These are phyloP conservation scores for Meles meles DNA, from an alignment of 2,113 vertebrate genomes.

Conservation along the genomic window DNA sequence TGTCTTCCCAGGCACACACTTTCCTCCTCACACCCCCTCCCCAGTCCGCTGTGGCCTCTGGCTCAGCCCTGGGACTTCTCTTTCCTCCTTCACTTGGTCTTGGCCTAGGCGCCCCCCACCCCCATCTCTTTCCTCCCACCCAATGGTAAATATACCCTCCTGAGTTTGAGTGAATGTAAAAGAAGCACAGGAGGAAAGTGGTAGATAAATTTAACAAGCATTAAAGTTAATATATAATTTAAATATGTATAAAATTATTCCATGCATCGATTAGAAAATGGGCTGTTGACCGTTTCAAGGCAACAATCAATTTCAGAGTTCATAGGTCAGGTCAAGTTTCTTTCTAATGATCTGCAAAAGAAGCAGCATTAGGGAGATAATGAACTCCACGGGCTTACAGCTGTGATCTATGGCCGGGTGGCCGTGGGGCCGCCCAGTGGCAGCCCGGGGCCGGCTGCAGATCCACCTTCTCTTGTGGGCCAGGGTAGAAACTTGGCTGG, in stretches of 20 bases:
- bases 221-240: constrained; percentile 91
- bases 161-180: constrained; percentile 75
- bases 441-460: constrained; percentile 71
- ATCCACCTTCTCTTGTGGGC: constrained; percentile 68
- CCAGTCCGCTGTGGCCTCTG: not conserved
- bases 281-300: constrained; percentile 88
- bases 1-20: not conserved
- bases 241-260: constrained; percentile 90
- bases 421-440: constrained; percentile 66
- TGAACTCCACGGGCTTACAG: constrained; percentile 83
- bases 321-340: constrained; percentile 91
- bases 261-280: constrained; percentile 89
- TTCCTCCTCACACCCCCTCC: not conserved
- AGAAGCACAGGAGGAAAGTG: constrained; percentile 81
- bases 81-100: not conserved
- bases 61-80: not conserved
- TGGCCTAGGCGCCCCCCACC: not conserved
- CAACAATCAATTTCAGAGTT: constrained; percentile 89
- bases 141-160: constrained; percentile 76
- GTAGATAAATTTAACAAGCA: constrained; percentile 89
- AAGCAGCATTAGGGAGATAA: constrained; percentile 87
- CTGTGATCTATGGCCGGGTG: constrained; percentile 81
- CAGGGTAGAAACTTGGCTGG: constrained; percentile 77
- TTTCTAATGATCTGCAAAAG: constrained; percentile 86
- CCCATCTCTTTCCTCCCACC: not conserved